phyloP scores from a whole-genome alignment of 2,113 vertebrate species.

The Nothocercus nigrocapillus region DNA sequence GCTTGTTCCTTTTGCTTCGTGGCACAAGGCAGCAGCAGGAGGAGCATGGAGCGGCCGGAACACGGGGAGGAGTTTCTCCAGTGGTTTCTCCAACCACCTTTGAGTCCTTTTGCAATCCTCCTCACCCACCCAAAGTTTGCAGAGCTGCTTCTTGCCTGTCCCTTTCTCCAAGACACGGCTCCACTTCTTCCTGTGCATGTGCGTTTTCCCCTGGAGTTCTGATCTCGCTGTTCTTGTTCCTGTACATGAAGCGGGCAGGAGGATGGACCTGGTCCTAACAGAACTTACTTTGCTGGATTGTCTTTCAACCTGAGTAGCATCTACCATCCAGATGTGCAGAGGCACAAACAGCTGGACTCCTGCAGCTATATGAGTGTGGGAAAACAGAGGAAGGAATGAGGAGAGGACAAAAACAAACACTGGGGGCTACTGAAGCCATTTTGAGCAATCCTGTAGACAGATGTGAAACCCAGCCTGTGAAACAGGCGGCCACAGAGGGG shows the following conservation, averaged over 20 bases:
- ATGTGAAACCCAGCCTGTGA: background rate
- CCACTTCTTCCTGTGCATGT: background rate
- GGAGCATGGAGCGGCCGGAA: background rate
- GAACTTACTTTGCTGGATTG: background rate
- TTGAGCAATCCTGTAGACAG: background rate
- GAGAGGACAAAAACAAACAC: background rate
- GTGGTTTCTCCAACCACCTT: background rate
- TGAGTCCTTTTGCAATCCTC: background rate
- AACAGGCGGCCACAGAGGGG: background rate
- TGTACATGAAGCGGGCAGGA: background rate
- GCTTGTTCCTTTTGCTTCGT: fast-evolving
- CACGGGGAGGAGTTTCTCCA: background rate
- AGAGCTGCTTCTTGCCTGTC: background rate
- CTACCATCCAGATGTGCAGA: background rate
- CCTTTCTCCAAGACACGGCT: background rate
- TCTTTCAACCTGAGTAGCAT: background rate
- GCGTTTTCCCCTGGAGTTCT: background rate
- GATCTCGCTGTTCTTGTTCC: background rate
- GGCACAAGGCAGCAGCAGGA: background rate
- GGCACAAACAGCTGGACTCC: background rate
- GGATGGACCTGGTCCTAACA: background rate
- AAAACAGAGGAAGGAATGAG: background rate
- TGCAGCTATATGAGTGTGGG: background rate
- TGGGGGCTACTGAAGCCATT: background rate
- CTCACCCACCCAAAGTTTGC: background rate